Conservation (phyloP, 2,797 vertebrate species). For the Enteromius viviparus region DNA sequence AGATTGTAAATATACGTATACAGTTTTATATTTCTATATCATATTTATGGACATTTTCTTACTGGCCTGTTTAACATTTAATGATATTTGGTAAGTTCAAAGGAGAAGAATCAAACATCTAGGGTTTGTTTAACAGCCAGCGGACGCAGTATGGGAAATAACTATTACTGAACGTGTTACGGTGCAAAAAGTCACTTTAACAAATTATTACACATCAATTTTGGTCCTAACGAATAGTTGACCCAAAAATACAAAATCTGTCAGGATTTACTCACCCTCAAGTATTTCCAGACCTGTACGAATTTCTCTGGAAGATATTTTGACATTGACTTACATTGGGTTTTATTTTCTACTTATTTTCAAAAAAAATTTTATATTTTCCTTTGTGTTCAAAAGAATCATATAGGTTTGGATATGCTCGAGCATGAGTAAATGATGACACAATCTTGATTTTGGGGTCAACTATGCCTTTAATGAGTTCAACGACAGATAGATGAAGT, state of each 20-base stretch:
- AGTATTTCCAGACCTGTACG: no score
- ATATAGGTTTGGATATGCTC: no score
- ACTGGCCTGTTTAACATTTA: background rate
- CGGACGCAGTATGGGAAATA: background rate
- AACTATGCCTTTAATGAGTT: background rate
- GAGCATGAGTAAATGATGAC: no score
- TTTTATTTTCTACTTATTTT: no score
- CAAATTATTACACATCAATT: constrained; percentile 14
- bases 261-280: no score
- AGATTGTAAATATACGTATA: background rate
- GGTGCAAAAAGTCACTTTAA: background rate
- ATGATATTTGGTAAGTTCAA: background rate
- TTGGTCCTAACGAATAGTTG: background rate
- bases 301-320: no score
- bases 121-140: background rate
- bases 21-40: background rate
- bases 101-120: background rate
- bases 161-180: background rate
- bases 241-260: no score
- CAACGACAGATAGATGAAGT: background rate
- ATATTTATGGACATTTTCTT: background rate
- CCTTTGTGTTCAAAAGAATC: no score
- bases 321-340: no score
- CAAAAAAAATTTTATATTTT: no score
- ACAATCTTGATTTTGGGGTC: no score